These are phyloP conservation scores for Chlorocebus sabaeus DNA, from an alignment of 2,113 vertebrate species.

Conservation along the genomic window DNA sequence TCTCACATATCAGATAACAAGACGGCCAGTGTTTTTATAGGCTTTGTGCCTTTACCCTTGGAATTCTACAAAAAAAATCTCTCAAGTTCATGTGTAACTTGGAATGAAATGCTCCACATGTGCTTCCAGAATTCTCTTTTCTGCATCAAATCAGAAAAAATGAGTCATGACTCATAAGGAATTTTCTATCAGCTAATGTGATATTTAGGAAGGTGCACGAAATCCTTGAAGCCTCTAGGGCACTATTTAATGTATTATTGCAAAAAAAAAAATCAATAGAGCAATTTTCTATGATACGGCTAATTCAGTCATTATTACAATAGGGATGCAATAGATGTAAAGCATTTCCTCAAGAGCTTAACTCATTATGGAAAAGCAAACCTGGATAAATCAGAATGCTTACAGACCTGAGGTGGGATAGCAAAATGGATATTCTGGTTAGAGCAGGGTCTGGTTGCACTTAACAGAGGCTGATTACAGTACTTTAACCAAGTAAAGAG, in stretches of 20 bases:
- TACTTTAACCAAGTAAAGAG: background rate
- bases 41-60: background rate
- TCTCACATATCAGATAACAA: background rate
- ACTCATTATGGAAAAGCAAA: background rate
- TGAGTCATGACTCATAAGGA: background rate
- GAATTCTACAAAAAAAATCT: constrained; percentile 2
- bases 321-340: background rate
- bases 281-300: background rate
- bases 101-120: background rate
- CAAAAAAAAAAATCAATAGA: background rate
- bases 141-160: constrained; percentile 5
- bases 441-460: background rate
- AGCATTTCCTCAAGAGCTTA: background rate
- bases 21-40: background rate
- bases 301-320: background rate
- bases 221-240: background rate
- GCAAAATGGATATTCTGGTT: background rate
- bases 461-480: background rate
- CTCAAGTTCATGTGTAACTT: constrained; percentile 9
- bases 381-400: background rate
- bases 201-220: background rate
- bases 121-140: background rate
- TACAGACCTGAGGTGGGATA: background rate
- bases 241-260: background rate
- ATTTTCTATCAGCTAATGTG: background rate